A percentile compares a stretch with the other conserved stretches of the same genome.
These are phyloP conservation scores for Macaria liturata DNA, from an alignment of 2,888 invertebrate genomes.

Conservation along the genomic window DNA sequence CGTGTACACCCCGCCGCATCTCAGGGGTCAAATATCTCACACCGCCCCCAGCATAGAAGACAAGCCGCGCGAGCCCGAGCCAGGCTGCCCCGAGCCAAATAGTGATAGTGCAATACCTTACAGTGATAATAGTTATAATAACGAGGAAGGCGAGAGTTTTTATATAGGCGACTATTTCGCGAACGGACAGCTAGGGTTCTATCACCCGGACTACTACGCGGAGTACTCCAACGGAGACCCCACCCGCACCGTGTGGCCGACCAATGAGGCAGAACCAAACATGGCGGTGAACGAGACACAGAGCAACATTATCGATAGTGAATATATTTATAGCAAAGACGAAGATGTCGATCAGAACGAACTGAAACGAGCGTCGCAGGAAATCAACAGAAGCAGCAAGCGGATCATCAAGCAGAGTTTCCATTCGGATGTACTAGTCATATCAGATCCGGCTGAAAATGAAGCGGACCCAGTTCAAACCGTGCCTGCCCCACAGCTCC, in stretches of 20 bases:
- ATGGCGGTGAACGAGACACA: conserved; percentile 70
- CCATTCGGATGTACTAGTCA: conserved; percentile 86
- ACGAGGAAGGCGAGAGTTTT: conserved; percentile 70
- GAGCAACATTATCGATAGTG: conserved; percentile 75
- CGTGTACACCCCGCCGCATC: conserved; percentile 79
- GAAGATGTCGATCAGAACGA: conserved; percentile 83
- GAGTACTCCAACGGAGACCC: conserved; percentile 54
- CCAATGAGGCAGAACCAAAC: conserved; percentile 67
- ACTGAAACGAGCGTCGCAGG: conserved; percentile 83
- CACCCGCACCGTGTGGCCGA: conserved; percentile 52
- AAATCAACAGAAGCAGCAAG: conserved; percentile 86
- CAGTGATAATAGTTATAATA: conserved; percentile 75
- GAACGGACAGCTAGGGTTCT: conserved; percentile 75
- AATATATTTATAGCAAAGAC: conserved; percentile 78
- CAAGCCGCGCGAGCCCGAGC: conserved; percentile 59
- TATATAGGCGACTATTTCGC: conserved; percentile 80
- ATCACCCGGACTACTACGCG: conserved; percentile 65
- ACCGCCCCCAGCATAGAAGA: conserved; percentile 59
- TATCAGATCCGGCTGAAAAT: conserved; percentile 81
- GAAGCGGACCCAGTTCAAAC: conserved; percentile 8
- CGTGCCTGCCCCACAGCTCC: conserved; percentile 32
- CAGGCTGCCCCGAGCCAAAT: conserved; percentile 78
- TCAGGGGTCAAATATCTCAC: conserved; percentile 69
- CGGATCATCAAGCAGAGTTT: conserved; percentile 85
- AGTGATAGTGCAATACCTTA: conserved; percentile 79